Evolutionary conservation across 2,113 vertebrate genomes (phyloP), one percentile per base, ranked within the genome.

Genomic region (Chascanopsetta lugubris): DNA sequence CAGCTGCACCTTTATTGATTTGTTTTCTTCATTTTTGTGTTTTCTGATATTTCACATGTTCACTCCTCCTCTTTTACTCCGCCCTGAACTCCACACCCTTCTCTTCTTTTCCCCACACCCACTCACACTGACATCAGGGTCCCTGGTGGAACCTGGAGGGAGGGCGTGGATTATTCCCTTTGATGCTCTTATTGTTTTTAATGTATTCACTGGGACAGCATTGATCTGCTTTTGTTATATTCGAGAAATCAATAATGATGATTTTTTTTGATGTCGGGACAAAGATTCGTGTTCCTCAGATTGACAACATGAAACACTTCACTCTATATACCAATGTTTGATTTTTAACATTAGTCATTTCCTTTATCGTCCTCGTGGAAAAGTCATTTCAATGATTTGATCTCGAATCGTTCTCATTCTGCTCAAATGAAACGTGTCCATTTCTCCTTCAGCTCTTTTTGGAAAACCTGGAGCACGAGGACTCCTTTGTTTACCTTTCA

Each of bases 401-500:
- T 38, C 34, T 15, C 2, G 34, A 13, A 4, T 5, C 11, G 34
- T 13, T 36, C 34, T 2, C 12, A 15, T 38, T 15, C 12, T 2
- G 34, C 12, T 17, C 12, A 38, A 15, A 38, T 38, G 2, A 17
- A 15, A 20, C 53, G 1, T 13, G 2, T 27, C 1, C 79, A 21
- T 79, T 1, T n/a, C 51, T 55, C 55, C 84, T 89, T 8, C 82
- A 99, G 97, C 87, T 98, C 56, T 98, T 97, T 82, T 83, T 98
- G 78, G 95, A 97, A 84, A 98, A 95, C 22, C 1, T 99, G 89
- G 94, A 96, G 53, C 95, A 99, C 0, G 93, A 95, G 34, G 97
- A 99, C 0, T 85, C 96, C 10, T 99, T 99, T 36, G 80, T 99
- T 34, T 99, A 99, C 87, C 92, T 99, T 56, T 98, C 97, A 6